phyloP scores from a whole-genome alignment of 2,888 invertebrate species.

The Mythimna impura region DNA sequence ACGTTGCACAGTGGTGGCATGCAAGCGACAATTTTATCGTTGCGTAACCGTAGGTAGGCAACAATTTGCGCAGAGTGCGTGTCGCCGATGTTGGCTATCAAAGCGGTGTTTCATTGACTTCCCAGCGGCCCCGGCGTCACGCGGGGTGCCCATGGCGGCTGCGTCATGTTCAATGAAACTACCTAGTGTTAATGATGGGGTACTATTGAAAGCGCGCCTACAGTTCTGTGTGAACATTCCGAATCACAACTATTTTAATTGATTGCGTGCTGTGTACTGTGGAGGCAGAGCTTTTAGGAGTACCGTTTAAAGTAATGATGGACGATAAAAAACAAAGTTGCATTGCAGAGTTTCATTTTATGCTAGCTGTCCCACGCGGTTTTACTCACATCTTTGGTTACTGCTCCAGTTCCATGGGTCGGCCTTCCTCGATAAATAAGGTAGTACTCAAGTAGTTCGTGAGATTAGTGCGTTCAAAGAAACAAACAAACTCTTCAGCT shows the following conservation, averaged over 20 bases:
- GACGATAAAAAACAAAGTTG: constrained; percentile 57
- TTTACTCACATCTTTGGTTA: too few relatives aligned
- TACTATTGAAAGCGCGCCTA: constrained; percentile 65
- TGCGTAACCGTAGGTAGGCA: constrained; percentile 80
- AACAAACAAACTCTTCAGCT: too few relatives aligned
- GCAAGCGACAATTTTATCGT: constrained; percentile 83
- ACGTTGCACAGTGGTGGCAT: constrained; percentile 69
- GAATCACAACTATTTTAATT: constrained; percentile 61
- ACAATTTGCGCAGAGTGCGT: constrained; percentile 87
- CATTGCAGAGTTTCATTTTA: constrained; percentile 41
- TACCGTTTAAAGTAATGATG: constrained; percentile 52
- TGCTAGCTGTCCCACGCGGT: background rate
- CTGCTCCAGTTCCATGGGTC: too few relatives aligned
- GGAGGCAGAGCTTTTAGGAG: constrained; percentile 39
- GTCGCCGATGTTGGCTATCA: constrained; percentile 77
- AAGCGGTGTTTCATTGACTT: constrained; percentile 72
- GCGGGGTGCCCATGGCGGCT: constrained; percentile 69
- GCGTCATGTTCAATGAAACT: constrained; percentile 62
- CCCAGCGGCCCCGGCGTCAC: constrained; percentile 73
- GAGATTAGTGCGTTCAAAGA: too few relatives aligned
- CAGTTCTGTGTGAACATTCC: constrained; percentile 70
- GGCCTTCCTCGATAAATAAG: too few relatives aligned
- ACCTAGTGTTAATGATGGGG: constrained; percentile 68
- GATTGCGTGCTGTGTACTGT: constrained; percentile 42
- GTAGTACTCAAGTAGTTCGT: too few relatives aligned